Conservation (phyloP, 2,888 invertebrate genomes). For the Heliconius hortense region DNA sequence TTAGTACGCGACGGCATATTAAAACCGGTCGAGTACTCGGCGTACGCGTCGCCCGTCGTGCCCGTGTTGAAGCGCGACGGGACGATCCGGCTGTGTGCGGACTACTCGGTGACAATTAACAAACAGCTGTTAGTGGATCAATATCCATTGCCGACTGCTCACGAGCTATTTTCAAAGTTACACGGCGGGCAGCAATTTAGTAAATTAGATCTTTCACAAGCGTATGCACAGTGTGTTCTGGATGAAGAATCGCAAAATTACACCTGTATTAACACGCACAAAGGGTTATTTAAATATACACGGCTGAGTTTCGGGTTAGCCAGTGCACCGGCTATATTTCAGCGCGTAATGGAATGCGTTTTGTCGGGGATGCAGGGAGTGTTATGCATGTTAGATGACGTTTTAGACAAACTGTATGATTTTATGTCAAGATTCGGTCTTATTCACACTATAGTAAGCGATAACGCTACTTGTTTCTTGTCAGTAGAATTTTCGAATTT, state of each 20-base stretch:
- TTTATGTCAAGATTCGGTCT: slow-evolving; percentile 45
- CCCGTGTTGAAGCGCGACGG: slow-evolving; percentile 82
- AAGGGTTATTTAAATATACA: slow-evolving; percentile 5
- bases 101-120: slow-evolving; percentile 1
- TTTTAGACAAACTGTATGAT: slow-evolving; percentile 44
- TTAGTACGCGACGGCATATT: not conserved
- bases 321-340: slow-evolving; percentile 37
- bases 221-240: not conserved
- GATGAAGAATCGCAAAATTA: no score
- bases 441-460: slow-evolving; percentile 43
- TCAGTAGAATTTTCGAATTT: no score
- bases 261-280: no score
- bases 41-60: slow-evolving; percentile 49
- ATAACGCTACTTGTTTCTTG: slow-evolving; percentile 45
- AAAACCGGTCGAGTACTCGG: not conserved
- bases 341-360: slow-evolving; percentile 43
- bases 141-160: slow-evolving; percentile 41
- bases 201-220: no score
- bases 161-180: slow-evolving; percentile 5
- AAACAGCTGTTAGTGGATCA: slow-evolving; percentile 43
- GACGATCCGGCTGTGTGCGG: slow-evolving; percentile 8
- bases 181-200: not conserved
- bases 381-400: slow-evolving; percentile 38
- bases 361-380: slow-evolving; percentile 39
- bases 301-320: slow-evolving; percentile 34